Evolutionary conservation across 2,888 invertebrate genomes (phyloP).

Genomic region (Xiphydria camelus): DNA sequence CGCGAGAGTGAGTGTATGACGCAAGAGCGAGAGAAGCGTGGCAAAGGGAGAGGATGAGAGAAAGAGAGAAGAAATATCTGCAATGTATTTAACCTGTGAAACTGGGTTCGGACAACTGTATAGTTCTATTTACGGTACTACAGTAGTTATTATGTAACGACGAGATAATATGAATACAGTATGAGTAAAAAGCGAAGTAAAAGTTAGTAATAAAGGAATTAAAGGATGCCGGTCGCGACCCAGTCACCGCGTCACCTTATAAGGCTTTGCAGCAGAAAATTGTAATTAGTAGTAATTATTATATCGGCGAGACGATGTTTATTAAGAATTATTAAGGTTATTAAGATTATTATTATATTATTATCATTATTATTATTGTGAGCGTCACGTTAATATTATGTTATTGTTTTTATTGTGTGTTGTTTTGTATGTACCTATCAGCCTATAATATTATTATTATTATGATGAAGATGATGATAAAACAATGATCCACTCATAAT

Average conservation of each 20-base stretch:
- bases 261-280: slow-evolving; percentile 41
- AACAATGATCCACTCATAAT: slow-evolving; percentile 44
- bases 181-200: slow-evolving; percentile 38
- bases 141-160: slow-evolving; percentile 52
- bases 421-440: slow-evolving; percentile 60
- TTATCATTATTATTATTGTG: slow-evolving; percentile 56
- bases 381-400: slow-evolving; percentile 58
- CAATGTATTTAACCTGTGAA: slow-evolving; percentile 38
- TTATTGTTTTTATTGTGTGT: slow-evolving; percentile 59
- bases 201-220: slow-evolving; percentile 18
- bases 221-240: slow-evolving; percentile 39
- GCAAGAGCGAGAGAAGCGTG: not conserved
- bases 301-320: slow-evolving; percentile 49
- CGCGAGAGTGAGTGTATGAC: slow-evolving; percentile 4
- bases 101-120: slow-evolving; percentile 47
- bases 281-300: slow-evolving; percentile 54
- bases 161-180: slow-evolving; percentile 46
- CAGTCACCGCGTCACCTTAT: slow-evolving; percentile 44
- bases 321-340: slow-evolving; percentile 51
- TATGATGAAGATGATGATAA: slow-evolving; percentile 29
- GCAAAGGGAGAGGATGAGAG: slow-evolving; percentile 5
- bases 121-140: slow-evolving; percentile 52
- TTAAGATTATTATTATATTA: slow-evolving; percentile 34
- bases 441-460: slow-evolving; percentile 45
- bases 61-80: slow-evolving; percentile 20